A percentile compares a stretch with the other conserved stretches of the same genome.
Conservation (phyloP, 2,797 vertebrate genomes). For the Notoglanidium macrostoma region DNA sequence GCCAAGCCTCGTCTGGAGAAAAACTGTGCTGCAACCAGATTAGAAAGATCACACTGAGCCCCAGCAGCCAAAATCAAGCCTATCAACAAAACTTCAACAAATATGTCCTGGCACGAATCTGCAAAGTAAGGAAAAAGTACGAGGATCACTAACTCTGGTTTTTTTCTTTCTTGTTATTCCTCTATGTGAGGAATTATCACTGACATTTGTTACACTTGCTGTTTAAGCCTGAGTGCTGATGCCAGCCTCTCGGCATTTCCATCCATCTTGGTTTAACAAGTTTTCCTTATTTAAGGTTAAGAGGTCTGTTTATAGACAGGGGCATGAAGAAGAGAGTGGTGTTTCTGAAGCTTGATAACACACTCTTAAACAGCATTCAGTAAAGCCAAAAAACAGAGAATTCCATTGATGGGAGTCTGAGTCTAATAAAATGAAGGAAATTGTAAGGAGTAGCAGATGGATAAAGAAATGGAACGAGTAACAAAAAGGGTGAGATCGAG, state of each 20-base stretch:
- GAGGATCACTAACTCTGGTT: constrained; percentile 38
- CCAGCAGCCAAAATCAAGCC: constrained; percentile 49
- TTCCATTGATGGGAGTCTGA: constrained; percentile 9
- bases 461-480: constrained; percentile 48
- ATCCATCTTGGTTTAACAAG: constrained; percentile 35
- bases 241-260: constrained; percentile 16
- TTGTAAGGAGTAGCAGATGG: constrained; percentile 47
- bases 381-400: constrained; percentile 1
- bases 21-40: constrained; percentile 49
- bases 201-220: constrained; percentile 33
- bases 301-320: not conserved
- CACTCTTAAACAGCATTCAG: not conserved
- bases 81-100: constrained; percentile 47
- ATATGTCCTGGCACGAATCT: constrained; percentile 43
- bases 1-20: constrained; percentile 52
- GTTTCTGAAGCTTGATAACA: constrained; percentile 19
- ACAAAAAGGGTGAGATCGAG: constrained; percentile 50
- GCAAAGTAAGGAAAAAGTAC: constrained; percentile 43
- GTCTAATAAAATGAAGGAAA: constrained; percentile 48
- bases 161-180: constrained; percentile 15
- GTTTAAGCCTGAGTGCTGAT: constrained; percentile 11
- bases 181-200: not conserved
- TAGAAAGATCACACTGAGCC: constrained; percentile 54
- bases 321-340: not conserved
- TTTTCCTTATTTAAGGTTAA: constrained; percentile 25